Percentiles rank a stretch among this genome's conserved stretches.
phyloP scores from a whole-genome alignment of 2,113 vertebrate species.

The Scomber scombrus region DNA sequence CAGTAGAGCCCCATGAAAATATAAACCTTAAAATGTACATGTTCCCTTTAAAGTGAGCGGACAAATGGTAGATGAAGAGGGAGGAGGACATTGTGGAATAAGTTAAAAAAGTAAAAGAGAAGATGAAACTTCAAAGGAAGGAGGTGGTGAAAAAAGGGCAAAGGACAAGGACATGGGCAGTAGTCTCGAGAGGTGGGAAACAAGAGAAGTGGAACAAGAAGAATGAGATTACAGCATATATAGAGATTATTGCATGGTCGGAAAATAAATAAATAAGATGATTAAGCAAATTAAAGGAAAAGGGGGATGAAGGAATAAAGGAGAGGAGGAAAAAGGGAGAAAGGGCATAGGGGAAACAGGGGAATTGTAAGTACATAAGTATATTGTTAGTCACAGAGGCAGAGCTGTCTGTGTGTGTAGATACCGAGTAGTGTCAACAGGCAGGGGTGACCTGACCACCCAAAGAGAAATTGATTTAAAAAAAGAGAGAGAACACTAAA shows the following conservation, averaged over 20 bases:
- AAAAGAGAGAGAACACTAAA: background rate
- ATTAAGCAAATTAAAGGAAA: background rate
- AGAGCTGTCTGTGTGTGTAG: background rate
- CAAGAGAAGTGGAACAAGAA: background rate
- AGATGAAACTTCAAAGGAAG: background rate
- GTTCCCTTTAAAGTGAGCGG: too few relatives aligned
- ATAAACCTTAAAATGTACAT: too few relatives aligned
- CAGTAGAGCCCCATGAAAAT: too few relatives aligned
- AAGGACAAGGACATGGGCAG: background rate
- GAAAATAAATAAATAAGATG: background rate
- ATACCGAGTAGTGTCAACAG: background rate
- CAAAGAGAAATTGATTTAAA: background rate
- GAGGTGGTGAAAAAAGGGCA: background rate
- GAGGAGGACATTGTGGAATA: background rate
- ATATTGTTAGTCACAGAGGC: background rate
- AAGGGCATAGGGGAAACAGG: constrained; percentile 2
- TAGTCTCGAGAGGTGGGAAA: background rate
- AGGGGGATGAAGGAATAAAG: background rate
- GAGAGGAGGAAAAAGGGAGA: background rate
- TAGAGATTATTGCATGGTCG: too few relatives aligned
- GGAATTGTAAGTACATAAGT: constrained; percentile 26
- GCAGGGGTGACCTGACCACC: background rate
- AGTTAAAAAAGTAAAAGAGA: background rate
- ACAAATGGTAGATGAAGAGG: background rate
- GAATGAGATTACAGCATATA: too few relatives aligned